Evolutionary conservation across 2,113 vertebrate genomes (phyloP), one percentile per base, ranked within the genome.

Genomic region (Ascaphus truei): DNA sequence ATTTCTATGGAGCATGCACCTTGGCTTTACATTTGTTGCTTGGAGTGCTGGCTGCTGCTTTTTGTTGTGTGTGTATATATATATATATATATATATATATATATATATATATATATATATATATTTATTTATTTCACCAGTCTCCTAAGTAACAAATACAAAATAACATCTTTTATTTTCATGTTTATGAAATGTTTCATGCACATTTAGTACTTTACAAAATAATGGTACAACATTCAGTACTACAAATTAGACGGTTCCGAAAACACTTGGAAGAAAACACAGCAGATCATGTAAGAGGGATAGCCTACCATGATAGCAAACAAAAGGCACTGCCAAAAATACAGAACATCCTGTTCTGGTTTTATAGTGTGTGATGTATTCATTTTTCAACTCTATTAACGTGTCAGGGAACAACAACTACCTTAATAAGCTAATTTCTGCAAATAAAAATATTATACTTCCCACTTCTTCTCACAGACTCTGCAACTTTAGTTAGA

Each of bases 261-360:
- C 33, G 37, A 11, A 64, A 66, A 66, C 6, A 66, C 52, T 55
- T 66, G 29, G 25, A 45, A 67, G 5, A 30, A 18, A 45, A 16
- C 20, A 12, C 15, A 6, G 15, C 15, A 6, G 15, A 27, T 52
- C 26, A 31, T 56, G 12, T 29, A 67, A 67, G 16, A 43, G 27
- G 16, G 58, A 57, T 48, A 48, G 41, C 20, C 25, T 51, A 36
- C 30, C 31, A 25, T 26, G 18, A 68, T 68, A 53, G 36, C 41
- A 68, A 68, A 58, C 53, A 68, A 47, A 56, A 48, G 53, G 23
- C 65, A 57, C 8, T 36, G 65, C 65, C 65, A 68, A 58, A 23
- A 68, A 58, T 43, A 68, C 39, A 68, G 65, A 58, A 68, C 65
- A 68, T 68, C 65, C 65, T 58, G 65, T 68, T 58, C 65, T 58